Evolutionary conservation across 2,113 vertebrate genomes (phyloP).

Genomic region (Elanus axillaris): DNA sequence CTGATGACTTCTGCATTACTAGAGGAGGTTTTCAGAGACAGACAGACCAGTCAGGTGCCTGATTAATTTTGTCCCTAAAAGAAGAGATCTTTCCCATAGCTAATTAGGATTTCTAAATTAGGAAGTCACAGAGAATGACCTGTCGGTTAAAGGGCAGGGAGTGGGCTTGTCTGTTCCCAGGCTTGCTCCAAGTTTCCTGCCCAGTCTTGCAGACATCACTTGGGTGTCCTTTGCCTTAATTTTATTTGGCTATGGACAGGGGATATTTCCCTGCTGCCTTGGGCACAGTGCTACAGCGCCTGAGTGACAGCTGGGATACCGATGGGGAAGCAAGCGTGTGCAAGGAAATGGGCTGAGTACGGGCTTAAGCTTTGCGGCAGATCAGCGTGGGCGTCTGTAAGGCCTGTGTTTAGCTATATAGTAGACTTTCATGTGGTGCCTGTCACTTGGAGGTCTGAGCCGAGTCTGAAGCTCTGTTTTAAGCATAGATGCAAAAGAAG

Average conservation of each 20-base stretch:
- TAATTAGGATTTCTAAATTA: conserved; percentile 11
- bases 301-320: background rate
- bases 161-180: background rate
- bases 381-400: background rate
- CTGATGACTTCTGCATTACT: background rate
- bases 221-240: conserved; percentile 23
- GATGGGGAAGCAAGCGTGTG: background rate
- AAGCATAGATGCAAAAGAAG: background rate
- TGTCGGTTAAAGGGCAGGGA: background rate
- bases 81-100: background rate
- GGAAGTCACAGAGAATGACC: background rate
- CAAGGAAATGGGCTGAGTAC: background rate
- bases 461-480: background rate
- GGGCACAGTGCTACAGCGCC: background rate
- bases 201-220: background rate
- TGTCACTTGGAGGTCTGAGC: conserved; percentile 22
- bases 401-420: background rate
- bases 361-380: background rate
- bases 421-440: background rate
- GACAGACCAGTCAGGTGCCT: background rate
- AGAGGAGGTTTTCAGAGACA: background rate
- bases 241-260: background rate
- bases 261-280: background rate
- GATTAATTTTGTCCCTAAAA: background rate
- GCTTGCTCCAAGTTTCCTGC: background rate